These are phyloP conservation scores for Pelvicachromis taeniatus DNA, from an alignment of 2,113 vertebrate genomes.

Conservation along the genomic window DNA sequence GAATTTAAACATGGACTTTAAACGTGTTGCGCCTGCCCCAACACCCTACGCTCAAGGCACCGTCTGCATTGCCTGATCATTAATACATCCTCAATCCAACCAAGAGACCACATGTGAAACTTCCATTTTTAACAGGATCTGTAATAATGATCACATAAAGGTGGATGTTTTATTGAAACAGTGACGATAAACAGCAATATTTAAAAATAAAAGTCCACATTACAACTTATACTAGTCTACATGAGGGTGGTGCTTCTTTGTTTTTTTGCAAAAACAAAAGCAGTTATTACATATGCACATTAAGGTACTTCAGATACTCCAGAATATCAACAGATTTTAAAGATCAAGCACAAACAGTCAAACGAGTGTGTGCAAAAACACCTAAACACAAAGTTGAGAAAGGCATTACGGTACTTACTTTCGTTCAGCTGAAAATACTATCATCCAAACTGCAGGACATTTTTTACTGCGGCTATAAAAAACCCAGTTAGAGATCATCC, in stretches of 20 bases:
- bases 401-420: slow-evolving; percentile 46
- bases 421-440: background rate
- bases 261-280: background rate
- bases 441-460: background rate
- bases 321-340: background rate
- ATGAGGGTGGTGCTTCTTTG: background rate
- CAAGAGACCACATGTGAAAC: background rate
- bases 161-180: background rate
- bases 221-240: background rate
- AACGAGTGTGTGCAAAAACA: background rate
- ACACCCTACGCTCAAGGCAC: background rate
- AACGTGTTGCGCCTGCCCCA: background rate
- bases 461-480: background rate
- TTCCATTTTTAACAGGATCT: background rate
- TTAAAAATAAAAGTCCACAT: slow-evolving; percentile 1
- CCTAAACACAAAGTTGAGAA: slow-evolving; percentile 15
- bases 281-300: background rate
- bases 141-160: background rate
- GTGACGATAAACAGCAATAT: background rate
- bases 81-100: background rate
- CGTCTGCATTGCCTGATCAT: background rate
- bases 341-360: background rate
- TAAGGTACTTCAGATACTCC: background rate
- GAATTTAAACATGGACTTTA: background rate
- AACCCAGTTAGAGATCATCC: background rate